Percentiles rank a stretch among this genome's conserved stretches.
Conservation (phyloP, 2,113 vertebrate genomes). For the Sinocyclocheilus grahami region DNA sequence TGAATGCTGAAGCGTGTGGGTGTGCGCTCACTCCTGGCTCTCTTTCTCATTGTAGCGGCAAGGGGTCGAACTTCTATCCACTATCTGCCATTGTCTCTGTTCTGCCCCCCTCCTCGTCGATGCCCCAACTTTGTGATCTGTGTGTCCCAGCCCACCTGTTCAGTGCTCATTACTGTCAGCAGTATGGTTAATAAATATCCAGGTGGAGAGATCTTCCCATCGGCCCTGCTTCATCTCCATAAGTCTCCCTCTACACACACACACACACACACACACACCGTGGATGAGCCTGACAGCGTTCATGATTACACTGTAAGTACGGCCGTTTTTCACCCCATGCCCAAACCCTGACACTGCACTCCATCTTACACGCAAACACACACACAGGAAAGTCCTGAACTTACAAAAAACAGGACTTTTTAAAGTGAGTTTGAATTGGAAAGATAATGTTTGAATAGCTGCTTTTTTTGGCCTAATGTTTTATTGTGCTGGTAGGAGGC, state of each 20-base stretch:
- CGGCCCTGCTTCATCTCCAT: slow-evolving; percentile 76
- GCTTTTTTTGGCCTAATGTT: slow-evolving; percentile 2
- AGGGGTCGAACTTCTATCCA: slow-evolving; percentile 51
- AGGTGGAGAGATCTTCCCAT: slow-evolving; percentile 76
- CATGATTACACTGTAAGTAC: slow-evolving; percentile 82
- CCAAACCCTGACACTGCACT: slow-evolving; percentile 76
- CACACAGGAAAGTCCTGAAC: slow-evolving; percentile 63
- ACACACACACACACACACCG: slow-evolving; percentile 57
- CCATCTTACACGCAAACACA: slow-evolving; percentile 72
- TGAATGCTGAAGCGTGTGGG: slow-evolving; percentile 45
- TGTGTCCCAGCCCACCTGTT: slow-evolving; percentile 80
- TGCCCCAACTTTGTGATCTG: slow-evolving; percentile 76
- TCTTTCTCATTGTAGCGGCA: slow-evolving; percentile 28
- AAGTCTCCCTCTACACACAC: slow-evolving; percentile 64
- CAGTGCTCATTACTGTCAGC: slow-evolving; percentile 81
- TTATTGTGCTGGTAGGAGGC: neutral
- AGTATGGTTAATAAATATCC: slow-evolving; percentile 81
- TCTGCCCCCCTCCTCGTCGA: slow-evolving; percentile 67
- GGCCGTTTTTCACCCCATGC: slow-evolving; percentile 80
- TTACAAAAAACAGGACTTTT: slow-evolving; percentile 42
- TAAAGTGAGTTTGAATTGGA: slow-evolving; percentile 8
- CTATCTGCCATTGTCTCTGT: slow-evolving; percentile 28
- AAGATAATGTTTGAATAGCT: slow-evolving; percentile 6
- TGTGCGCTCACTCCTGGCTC: slow-evolving; percentile 30
- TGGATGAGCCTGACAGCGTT: slow-evolving; percentile 74